Evolutionary conservation across 2,797 vertebrate genomes (phyloP).

Genomic region (Salmo trutta): DNA sequence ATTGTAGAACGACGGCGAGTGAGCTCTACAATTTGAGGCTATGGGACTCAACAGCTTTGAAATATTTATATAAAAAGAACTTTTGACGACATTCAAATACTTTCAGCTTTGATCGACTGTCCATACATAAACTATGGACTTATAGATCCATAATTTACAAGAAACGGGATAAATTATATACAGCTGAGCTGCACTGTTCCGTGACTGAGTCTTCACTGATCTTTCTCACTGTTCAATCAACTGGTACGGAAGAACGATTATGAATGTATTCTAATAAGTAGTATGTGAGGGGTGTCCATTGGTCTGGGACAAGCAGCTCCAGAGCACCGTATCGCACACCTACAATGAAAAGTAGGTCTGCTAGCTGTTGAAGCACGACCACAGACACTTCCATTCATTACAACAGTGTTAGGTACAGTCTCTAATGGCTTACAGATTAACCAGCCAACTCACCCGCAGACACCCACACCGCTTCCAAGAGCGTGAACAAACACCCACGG

Average conservation of each 20-base stretch:
- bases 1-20: constrained; percentile 29
- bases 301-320: neutral
- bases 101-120: neutral
- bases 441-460: constrained; percentile 26
- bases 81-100: neutral
- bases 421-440: constrained; percentile 55
- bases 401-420: constrained; percentile 43
- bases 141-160: constrained; percentile 37
- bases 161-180: constrained; percentile 46
- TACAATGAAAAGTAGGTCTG: constrained; percentile 31
- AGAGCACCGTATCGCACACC: constrained; percentile 9
- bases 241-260: neutral
- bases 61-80: constrained; percentile 21
- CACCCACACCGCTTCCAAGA: neutral
- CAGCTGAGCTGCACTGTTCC: constrained; percentile 40
- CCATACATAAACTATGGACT: constrained; percentile 15
- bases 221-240: too few relatives aligned
- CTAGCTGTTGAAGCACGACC: constrained; percentile 23
- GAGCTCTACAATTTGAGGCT: constrained; percentile 37
- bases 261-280: constrained; percentile 30
- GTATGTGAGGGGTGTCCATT: constrained; percentile 32
- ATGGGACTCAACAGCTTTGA: constrained; percentile 40
- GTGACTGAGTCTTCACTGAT: too few relatives aligned
- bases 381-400: constrained; percentile 43
- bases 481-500: constrained; percentile 38